Evolutionary conservation across 1,140 invertebrate genomes (phyloP).

Genomic region (Goniozus legneri): DNA sequence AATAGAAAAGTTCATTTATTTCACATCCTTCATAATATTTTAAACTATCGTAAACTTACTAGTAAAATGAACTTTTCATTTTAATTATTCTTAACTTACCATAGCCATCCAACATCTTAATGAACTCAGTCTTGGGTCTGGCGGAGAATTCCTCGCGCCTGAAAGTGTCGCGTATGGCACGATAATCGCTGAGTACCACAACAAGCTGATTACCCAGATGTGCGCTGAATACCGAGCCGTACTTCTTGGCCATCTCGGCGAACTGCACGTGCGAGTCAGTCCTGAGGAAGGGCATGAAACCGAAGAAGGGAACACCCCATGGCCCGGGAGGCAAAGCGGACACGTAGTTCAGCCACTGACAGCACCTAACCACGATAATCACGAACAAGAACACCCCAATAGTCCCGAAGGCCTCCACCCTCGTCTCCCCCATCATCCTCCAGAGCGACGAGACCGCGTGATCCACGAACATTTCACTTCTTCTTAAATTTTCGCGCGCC

Average conservation of each 20-base stretch:
- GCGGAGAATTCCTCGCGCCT: conserved; percentile 80
- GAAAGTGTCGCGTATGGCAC: conserved; percentile 79
- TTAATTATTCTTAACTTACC: conserved; percentile 63
- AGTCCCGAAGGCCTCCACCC: conserved; percentile 29
- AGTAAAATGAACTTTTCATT: too few species aligned
- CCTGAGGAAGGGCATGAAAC: conserved; percentile 77
- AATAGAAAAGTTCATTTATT: too few species aligned
- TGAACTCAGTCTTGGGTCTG: conserved; percentile 78
- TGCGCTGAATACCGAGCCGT: conserved; percentile 79
- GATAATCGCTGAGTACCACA: conserved; percentile 81
- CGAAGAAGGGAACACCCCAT: conserved; percentile 77
- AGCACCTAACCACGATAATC: conserved; percentile 47
- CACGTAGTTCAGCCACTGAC: conserved; percentile 57
- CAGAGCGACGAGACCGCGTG: conserved; percentile 30
- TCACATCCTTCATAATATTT: too few species aligned
- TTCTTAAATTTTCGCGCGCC: too few species aligned
- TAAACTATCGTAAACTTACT: too few species aligned
- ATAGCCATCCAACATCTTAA: conserved; percentile 81
- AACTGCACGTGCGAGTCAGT: conserved; percentile 75
- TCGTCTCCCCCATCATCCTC: conserved; percentile 21
- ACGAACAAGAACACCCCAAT: conserved; percentile 58
- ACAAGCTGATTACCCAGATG: conserved; percentile 75
- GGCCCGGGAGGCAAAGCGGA: conserved; percentile 76
- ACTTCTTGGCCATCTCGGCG: conserved; percentile 68
- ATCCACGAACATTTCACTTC: conserved; percentile 36